Evolutionary conservation across 1,140 invertebrate genomes (phyloP), one percentile per base, ranked within the genome.

Genomic region (Globodera rostochiensis): DNA sequence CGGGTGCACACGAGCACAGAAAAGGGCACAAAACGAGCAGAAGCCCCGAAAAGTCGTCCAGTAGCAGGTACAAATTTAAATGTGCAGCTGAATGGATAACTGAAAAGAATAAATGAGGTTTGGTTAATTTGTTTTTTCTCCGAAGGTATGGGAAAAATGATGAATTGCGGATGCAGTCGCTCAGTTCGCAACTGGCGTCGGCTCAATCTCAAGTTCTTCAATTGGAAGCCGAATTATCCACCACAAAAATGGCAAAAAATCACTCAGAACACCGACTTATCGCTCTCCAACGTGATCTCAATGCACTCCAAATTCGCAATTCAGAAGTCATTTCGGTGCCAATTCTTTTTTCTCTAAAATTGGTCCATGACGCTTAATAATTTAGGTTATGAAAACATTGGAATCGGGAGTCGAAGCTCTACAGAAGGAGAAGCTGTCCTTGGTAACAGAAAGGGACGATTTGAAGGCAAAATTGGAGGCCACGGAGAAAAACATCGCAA

Each of bases 341-440:
- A 19, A 79, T 6, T 36, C 8, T 46, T 15, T 57, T 19, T 9
- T 79, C 57, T 60, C 47, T 46, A 15, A 50, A 25, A 57, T 66
- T 47, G 46, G 45, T 4, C 21, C 75, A 8, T 78, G 3, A 11
- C 0, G 66, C 13, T 46, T 77, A 25, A 7, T 77, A 11, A 69
- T 66, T 15, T 9, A 81, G 80, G 80, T 81, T 36, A 81, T 81
- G 80, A 80, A 80, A 81, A 81, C 80, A 77, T 69, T 81, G 57
- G 66, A 81, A 50, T 57, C 73, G 36, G 80, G 73, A 36, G 80
- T 81, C 21, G 80, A 81, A 78, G 67, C 80, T n/a, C 53, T 81
- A n/a, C 73, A 77, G 49, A 74, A 81, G 75, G 80, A 81, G 50
- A 81, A 77, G 75, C n/a, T 67, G 47, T 66, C 53, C 13, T 78